Evolutionary conservation across 2,797 vertebrate genomes (phyloP), one percentile per base, ranked within the genome.

Genomic region (Hippopotamyrus pictus): DNA sequence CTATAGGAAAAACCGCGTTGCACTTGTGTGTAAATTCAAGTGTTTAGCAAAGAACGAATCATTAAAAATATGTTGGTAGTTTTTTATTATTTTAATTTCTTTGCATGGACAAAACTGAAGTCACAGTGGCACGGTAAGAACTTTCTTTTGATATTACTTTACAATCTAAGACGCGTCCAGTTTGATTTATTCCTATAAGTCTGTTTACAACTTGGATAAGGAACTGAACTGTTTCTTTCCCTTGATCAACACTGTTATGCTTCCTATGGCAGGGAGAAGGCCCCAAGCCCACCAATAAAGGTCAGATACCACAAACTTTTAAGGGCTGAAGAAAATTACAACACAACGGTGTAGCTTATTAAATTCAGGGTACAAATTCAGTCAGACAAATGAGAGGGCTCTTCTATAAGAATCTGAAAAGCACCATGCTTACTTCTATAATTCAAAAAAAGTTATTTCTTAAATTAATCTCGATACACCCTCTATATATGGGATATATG

Each of bases 221-320:
- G 48, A 54, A 50, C 92, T 90, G 92, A 93, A 89, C 91, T 93
- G 92, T 92, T 93, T 91, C 89, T 92, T 91, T 91, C 90, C 90
- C 92, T 94, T 95, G 93, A 93, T 95, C 93, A 92, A 62, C 62
- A 90, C 87, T 91, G 92, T 89, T 88, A 73, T 88, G 90, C 92
- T 92, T 90, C 79, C 14, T 91, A 90, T 73, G 65, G 51, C 90
- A 83, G 79, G 87, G 90, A 92, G 90, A 92, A 88, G 65, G 44
- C 87, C 89, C 51, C 44, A 84, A 88, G 33, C 29, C 82, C 83
- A 73, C 37, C 87, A 88, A 54, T 65, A 88, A 79, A 90, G 87
- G 65, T 37, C 82, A 65, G 59, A 90, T 88, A 51, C 41, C 41
- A 73, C 48, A 85, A 50, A 57, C 90, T 91, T 90, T 50, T 3